Evolutionary conservation across 2,797 vertebrate genomes (phyloP).

Genomic region (Alectoris magna): DNA sequence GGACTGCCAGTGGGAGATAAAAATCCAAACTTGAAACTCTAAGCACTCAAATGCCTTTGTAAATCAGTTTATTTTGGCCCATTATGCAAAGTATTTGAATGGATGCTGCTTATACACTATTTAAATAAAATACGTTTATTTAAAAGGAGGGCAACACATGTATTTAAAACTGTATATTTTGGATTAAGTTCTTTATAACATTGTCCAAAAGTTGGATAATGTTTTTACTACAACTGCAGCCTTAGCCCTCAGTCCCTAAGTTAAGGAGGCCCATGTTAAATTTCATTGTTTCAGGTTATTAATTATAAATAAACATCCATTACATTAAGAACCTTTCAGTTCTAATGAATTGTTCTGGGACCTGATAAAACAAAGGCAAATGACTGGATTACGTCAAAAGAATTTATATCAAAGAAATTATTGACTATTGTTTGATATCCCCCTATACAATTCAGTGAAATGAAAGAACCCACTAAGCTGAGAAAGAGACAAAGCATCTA

Average conservation of each 20-base stretch:
- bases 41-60: background rate
- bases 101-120: background rate
- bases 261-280: background rate
- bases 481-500: background rate
- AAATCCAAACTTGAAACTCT: background rate
- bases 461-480: background rate
- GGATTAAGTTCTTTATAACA: background rate
- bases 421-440: background rate
- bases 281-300: background rate
- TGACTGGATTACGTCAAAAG: background rate
- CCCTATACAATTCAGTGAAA: background rate
- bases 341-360: background rate
- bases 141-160: background rate
- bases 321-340: background rate
- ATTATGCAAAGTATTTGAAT: background rate
- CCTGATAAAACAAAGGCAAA: background rate
- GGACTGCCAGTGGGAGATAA: background rate
- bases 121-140: background rate
- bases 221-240: background rate
- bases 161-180: background rate
- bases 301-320: background rate
- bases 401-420: background rate
- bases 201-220: background rate
- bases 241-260: background rate
- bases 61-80: background rate